A percentile compares a stretch with the other conserved stretches of the same genome.
Evolutionary conservation across 2,113 vertebrate species (phyloP).

Genomic region (Smithornis capensis): DNA sequence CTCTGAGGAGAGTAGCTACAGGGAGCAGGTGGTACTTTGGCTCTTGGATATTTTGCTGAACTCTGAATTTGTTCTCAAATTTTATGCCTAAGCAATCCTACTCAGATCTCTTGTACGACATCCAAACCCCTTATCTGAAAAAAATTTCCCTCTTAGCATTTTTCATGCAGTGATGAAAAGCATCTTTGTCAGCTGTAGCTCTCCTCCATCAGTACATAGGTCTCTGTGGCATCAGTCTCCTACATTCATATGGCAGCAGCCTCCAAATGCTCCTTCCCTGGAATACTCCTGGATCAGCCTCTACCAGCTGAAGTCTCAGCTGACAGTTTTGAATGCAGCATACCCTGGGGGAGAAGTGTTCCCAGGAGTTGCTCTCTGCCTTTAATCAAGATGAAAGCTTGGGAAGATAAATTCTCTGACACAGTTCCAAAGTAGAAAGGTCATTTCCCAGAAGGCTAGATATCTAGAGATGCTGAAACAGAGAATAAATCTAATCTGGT

Average conservation of each 20-base stretch:
- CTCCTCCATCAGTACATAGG: neutral
- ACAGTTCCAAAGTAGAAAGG: neutral
- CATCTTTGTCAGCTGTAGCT: neutral
- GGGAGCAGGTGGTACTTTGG: neutral
- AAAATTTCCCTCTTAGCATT: neutral
- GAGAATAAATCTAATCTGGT: neutral
- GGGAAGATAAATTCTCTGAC: neutral
- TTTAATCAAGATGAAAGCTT: neutral
- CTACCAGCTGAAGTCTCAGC: neutral
- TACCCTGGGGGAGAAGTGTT: rapidly evolving
- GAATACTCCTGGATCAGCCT: neutral
- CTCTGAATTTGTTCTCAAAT: neutral
- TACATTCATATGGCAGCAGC: rapidly evolving
- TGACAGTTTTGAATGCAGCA: neutral
- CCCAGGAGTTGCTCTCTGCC: neutral
- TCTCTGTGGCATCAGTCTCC: neutral
- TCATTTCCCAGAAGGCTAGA: neutral
- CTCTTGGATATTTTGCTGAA: neutral
- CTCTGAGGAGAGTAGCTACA: neutral
- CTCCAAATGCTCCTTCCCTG: neutral
- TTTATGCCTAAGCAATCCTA: neutral
- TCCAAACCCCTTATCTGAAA: neutral
- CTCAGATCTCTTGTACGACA: neutral
- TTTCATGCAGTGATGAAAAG: neutral
- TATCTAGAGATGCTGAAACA: neutral